phyloP scores from a whole-genome alignment of 2,113 vertebrate species.

The Myotis lucifugus region DNA sequence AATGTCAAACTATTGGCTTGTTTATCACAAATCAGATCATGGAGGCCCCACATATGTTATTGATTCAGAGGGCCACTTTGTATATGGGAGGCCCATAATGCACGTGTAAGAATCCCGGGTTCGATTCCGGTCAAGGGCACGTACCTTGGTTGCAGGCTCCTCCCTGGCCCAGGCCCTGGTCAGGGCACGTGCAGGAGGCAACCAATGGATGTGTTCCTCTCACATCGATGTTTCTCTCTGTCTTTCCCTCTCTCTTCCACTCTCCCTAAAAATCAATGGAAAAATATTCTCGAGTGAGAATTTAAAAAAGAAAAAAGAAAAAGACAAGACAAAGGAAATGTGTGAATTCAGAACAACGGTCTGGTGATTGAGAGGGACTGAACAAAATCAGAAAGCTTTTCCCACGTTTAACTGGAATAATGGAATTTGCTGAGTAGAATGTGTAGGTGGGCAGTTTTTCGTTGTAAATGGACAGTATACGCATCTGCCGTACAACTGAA shows the following conservation, averaged over 20 bases:
- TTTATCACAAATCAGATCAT: not conserved
- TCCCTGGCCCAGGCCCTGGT: too few relatives aligned
- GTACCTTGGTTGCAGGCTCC: too few relatives aligned
- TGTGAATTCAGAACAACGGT: not conserved
- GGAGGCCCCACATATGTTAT: not conserved
- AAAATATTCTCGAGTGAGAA: too few relatives aligned
- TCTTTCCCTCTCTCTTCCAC: too few relatives aligned
- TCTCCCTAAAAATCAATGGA: too few relatives aligned
- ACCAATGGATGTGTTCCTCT: too few relatives aligned
- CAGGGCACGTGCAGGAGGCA: too few relatives aligned
- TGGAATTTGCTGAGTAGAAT: not conserved
- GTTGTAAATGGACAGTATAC: not conserved
- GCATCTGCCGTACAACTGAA: not conserved
- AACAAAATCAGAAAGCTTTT: not conserved
- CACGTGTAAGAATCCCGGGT: not conserved
- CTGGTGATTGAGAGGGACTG: not conserved
- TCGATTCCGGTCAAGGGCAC: too few relatives aligned
- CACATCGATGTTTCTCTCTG: too few relatives aligned
- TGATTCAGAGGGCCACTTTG: not conserved
- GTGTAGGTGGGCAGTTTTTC: not conserved
- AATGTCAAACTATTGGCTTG: not conserved
- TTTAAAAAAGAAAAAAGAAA: too few relatives aligned
- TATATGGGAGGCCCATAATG: not conserved
- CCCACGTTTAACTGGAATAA: not conserved
- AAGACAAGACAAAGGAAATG: too few relatives aligned